Percentiles rank a stretch among this genome's conserved stretches.
These are phyloP conservation scores for Drosophila varians DNA, from an alignment of 1,140 invertebrate genomes.

Conservation along the genomic window DNA sequence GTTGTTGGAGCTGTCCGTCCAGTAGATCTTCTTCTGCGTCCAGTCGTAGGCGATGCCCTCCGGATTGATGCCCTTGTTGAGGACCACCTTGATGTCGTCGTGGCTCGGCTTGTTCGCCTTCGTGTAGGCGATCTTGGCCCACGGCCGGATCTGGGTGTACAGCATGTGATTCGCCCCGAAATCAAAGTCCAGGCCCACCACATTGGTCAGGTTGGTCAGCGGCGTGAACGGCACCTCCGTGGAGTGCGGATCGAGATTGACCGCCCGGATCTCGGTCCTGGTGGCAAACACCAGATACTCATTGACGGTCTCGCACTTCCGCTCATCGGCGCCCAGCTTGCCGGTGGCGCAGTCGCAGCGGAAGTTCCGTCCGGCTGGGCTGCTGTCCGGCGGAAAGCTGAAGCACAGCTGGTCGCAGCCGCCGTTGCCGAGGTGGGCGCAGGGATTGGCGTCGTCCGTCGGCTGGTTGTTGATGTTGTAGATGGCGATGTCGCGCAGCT, in stretches of 20 bases:
- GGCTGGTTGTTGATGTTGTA: slow-evolving; percentile 95
- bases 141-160: slow-evolving; percentile 96
- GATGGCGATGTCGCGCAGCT: slow-evolving; percentile 94
- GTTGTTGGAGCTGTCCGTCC: slow-evolving; percentile 97
- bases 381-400: slow-evolving; percentile 89
- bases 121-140: slow-evolving; percentile 93
- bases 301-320: slow-evolving; percentile 91
- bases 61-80: slow-evolving; percentile 93
- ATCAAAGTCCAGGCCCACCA: slow-evolving; percentile 98
- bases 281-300: slow-evolving; percentile 97
- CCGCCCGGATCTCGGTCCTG: slow-evolving; percentile 93
- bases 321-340: slow-evolving; percentile 86
- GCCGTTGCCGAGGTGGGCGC: slow-evolving; percentile 89
- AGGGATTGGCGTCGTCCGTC: slow-evolving; percentile 91
- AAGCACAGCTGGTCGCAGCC: slow-evolving; percentile 98
- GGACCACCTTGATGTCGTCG: slow-evolving; percentile 88
- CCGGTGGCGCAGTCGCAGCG: slow-evolving; percentile 97
- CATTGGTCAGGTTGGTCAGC: slow-evolving; percentile 95
- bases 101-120: slow-evolving; percentile 87
- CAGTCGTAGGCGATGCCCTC: slow-evolving; percentile 98
- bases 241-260: slow-evolving; percentile 92
- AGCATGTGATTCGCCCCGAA: slow-evolving; percentile 93
- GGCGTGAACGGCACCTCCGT: slow-evolving; percentile 94
- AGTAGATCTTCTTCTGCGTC: slow-evolving; percentile 98
- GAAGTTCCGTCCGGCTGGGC: slow-evolving; percentile 84